Percentiles rank a stretch among this genome's conserved stretches.
Evolutionary conservation across 2,888 invertebrate species (phyloP).

Genomic region (Drosophila prostipennis): DNA sequence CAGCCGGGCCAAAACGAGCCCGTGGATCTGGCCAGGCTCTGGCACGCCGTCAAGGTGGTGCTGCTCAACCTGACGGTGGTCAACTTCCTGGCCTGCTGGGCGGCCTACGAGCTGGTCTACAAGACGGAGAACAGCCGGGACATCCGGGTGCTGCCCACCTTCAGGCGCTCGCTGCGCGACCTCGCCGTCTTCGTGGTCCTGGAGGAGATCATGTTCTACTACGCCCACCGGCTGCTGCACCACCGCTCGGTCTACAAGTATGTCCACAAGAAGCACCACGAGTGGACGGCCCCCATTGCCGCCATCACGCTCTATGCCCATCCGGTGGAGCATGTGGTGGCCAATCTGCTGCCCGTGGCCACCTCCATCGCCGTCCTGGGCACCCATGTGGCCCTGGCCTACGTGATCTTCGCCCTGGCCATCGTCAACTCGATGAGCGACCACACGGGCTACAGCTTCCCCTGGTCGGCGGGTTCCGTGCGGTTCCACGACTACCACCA

Average conservation of each 20-base stretch:
- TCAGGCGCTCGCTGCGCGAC: constrained; percentile 88
- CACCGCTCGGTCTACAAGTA: constrained; percentile 89
- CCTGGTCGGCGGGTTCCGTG: constrained; percentile 90
- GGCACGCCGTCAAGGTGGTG: constrained; percentile 88
- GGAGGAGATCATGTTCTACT: constrained; percentile 93
- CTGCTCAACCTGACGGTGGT: constrained; percentile 89
- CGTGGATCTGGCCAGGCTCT: constrained; percentile 86
- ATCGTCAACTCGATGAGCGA: constrained; percentile 90
- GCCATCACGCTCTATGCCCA: constrained; percentile 91
- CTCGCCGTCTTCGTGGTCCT: constrained; percentile 88
- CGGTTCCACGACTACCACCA: constrained; percentile 95
- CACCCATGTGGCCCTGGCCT: constrained; percentile 89
- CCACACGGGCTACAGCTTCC: constrained; percentile 93
- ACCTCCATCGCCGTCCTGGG: constrained; percentile 89
- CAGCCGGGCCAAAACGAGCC: constrained; percentile 92
- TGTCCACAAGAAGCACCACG: constrained; percentile 93
- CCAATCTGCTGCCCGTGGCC: constrained; percentile 90
- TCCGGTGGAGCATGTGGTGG: constrained; percentile 90
- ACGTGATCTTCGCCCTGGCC: constrained; percentile 90
- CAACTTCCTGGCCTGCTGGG: constrained; percentile 86
- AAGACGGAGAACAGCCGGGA: constrained; percentile 81
- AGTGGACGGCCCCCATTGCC: constrained; percentile 93
- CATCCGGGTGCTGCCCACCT: constrained; percentile 88
- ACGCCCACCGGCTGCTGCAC: constrained; percentile 92
- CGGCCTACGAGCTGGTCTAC: constrained; percentile 40